These are phyloP conservation scores for Galerucella nymphaeae DNA, from an alignment of 2,888 invertebrate genomes.

Conservation along the genomic window DNA sequence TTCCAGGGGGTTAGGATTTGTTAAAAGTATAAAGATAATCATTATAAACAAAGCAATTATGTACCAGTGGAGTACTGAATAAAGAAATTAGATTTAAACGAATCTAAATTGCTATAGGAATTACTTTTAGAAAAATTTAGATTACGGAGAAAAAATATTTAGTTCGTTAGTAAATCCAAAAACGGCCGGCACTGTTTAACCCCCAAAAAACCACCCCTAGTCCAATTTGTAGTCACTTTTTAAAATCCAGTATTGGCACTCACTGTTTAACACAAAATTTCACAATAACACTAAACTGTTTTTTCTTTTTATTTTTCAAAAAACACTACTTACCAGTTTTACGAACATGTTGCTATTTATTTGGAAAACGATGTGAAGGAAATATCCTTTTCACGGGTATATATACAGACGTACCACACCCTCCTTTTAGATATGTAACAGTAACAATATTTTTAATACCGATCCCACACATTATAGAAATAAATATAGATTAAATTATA, in stretches of 20 bases:
- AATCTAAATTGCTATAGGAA: too few relatives aligned
- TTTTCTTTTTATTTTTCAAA: slow-evolving; percentile 29
- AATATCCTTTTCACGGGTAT: slow-evolving; percentile 43
- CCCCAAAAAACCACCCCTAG: slow-evolving; percentile 7
- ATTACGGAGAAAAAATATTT: too few relatives aligned
- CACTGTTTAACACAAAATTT: slow-evolving; percentile 27
- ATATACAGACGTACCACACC: slow-evolving; percentile 62
- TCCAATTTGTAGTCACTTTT: slow-evolving; percentile 23
- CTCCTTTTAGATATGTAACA: slow-evolving; percentile 61
- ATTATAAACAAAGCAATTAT: too few relatives aligned
- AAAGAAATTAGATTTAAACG: too few relatives aligned
- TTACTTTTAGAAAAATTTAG: too few relatives aligned
- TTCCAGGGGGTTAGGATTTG: too few relatives aligned
- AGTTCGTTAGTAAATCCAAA: not conserved
- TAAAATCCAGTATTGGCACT: slow-evolving; percentile 29
- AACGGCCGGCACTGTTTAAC: not conserved
- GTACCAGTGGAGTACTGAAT: too few relatives aligned
- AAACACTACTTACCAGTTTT: slow-evolving; percentile 63
- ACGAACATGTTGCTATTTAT: slow-evolving; percentile 61
- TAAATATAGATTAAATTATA: slow-evolving; percentile 52
- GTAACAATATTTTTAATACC: slow-evolving; percentile 60
- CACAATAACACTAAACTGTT: slow-evolving; percentile 28
- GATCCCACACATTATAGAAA: slow-evolving; percentile 62
- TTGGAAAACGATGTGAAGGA: slow-evolving; percentile 41
- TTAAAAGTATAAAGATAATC: too few relatives aligned